Conservation (phyloP, 2,113 vertebrate species). For the Cyprinodon tularosa region DNA sequence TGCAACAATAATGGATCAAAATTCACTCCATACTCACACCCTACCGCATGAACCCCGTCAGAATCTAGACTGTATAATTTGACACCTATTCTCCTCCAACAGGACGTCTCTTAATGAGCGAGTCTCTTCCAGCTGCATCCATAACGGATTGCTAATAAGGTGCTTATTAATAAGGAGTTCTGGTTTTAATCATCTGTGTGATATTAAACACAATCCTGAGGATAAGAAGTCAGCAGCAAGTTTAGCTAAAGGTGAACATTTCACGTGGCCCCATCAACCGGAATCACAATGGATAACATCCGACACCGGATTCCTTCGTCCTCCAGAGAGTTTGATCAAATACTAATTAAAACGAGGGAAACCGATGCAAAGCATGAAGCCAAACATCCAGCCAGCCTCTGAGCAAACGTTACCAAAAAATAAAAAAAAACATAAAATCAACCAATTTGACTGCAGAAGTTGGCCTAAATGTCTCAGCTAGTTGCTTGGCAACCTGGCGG, state of each 20-base stretch:
- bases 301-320: too few species aligned
- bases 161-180: background rate
- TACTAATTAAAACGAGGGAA: too few species aligned
- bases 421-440: background rate
- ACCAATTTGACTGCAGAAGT: background rate
- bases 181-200: background rate
- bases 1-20: too few species aligned
- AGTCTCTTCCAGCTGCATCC: constrained; percentile 51
- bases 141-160: background rate
- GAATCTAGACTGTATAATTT: constrained; percentile 13
- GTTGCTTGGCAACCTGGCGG: background rate
- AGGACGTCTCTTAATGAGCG: background rate
- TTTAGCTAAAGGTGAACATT: too few species aligned
- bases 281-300: too few species aligned
- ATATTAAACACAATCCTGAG: background rate
- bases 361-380: background rate
- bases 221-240: background rate
- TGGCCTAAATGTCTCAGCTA: background rate
- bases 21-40: constrained; percentile 4
- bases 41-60: constrained; percentile 20
- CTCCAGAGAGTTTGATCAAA: too few species aligned
- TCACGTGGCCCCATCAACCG: too few species aligned
- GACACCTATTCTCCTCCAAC: background rate
- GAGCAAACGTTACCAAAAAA: background rate
- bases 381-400: background rate